Evolutionary conservation across 2,797 vertebrate genomes (phyloP), one percentile per base, ranked within the genome.

Genomic region (Ambastaia sidthimunki): DNA sequence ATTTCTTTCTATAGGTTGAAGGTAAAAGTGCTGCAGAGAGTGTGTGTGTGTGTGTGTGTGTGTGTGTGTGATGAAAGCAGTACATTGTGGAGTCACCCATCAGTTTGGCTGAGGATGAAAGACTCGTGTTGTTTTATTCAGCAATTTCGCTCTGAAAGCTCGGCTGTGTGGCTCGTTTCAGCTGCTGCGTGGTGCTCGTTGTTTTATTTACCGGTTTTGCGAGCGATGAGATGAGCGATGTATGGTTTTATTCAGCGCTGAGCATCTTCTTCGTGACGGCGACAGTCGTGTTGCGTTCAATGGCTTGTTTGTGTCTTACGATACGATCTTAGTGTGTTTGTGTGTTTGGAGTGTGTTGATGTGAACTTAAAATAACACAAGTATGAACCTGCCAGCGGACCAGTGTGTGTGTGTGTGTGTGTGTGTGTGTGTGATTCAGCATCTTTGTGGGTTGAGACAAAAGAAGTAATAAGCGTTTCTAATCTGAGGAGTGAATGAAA

Each of bases 401-500:
- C 55, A 52, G 48, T 69, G 28, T 80, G 62, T 74, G 69, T 82
- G 74, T 52, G 86, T 87, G 88, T 70, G 83, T 60, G 85, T 83
- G 76, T 79, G 74, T 82, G 80, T 82, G 85, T 87, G 80, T 85
- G 85, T 73, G 90, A 89, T 89, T 83, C 86, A 74, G 80, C 81
- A 70, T 87, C 74, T 84, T 88, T 74, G 82, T 85, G 34, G 84
- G 84, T 69, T 76, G 84, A 86, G 92, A 89, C 92, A 93, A 94
- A 93, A 93, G 88, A 90, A 85, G 88, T 92, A 93, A 93, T 91
- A 93, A 92, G 91, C 91, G 86, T 92, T 89, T 89, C 93, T 94
- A 94, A 94, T 94, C 93, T 92, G 87, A 86, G 89, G 87, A 90
- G 91, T 92, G 91, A 94, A 92, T 93, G 92, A 92, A 91, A 88